These are phyloP conservation scores for Pachyramphus minor DNA, from an alignment of 2,113 vertebrate species.

Conservation along the genomic window DNA sequence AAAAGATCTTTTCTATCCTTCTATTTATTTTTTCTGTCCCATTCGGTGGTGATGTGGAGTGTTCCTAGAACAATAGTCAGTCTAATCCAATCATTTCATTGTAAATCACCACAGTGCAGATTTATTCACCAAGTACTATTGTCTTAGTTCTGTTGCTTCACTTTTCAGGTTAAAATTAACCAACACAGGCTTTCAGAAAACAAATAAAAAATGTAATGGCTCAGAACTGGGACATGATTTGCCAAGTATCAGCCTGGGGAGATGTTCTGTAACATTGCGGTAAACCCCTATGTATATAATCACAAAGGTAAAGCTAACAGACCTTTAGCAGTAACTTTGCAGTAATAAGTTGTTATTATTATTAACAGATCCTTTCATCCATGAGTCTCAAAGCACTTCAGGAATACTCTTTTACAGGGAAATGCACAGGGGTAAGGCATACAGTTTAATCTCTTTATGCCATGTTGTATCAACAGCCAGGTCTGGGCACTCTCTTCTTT, in stretches of 20 bases:
- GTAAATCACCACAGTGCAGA: not conserved
- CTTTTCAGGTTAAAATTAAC: not conserved
- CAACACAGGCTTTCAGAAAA: slow-evolving; percentile 1
- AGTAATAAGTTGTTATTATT: not conserved
- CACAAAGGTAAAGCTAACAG: slow-evolving; percentile 1
- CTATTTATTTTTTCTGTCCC: not conserved
- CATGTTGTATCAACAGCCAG: not conserved
- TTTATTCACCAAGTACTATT: slow-evolving; percentile 35
- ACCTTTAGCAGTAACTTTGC: not conserved
- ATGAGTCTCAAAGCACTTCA: not conserved
- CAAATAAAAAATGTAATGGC: not conserved
- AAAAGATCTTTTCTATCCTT: not conserved
- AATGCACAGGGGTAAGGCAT: not conserved
- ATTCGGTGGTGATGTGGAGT: not conserved
- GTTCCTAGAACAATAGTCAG: not conserved
- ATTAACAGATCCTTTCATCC: not conserved
- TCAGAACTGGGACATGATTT: not conserved
- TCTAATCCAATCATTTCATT: not conserved
- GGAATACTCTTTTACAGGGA: not conserved
- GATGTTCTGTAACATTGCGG: not conserved
- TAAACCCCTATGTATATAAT: not conserved
- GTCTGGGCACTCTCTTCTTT: not conserved
- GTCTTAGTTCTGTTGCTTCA: not conserved
- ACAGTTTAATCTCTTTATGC: not conserved
- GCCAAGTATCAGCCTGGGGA: not conserved